phyloP scores from a whole-genome alignment of 2,113 vertebrate genomes.

The Chaetodon auriga region DNA sequence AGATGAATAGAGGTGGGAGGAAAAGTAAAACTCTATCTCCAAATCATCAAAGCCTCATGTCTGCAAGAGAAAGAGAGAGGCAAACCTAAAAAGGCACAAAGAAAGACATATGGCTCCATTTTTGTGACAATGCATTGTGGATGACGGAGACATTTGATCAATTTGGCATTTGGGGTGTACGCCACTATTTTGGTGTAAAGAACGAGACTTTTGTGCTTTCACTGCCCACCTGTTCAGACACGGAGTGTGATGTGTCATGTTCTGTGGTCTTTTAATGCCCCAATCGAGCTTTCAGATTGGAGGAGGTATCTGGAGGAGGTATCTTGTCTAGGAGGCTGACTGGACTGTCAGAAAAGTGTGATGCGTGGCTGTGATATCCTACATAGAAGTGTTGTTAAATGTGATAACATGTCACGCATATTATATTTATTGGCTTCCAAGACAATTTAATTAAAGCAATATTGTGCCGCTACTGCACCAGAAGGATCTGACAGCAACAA shows the following conservation, averaged over 20 bases:
- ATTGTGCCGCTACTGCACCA: constrained; percentile 4
- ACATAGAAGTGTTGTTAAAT: background rate
- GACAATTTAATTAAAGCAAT: constrained; percentile 19
- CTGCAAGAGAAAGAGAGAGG: constrained; percentile 14
- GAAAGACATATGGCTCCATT: constrained; percentile 20
- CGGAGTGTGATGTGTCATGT: background rate
- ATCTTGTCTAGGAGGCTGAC: background rate
- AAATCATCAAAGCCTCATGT: constrained; percentile 42
- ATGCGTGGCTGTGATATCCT: background rate
- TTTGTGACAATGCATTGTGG: constrained; percentile 12
- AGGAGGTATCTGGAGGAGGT: background rate
- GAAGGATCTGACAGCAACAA: constrained; percentile 16
- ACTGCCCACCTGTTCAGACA: constrained; percentile 1
- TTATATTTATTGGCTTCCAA: constrained; percentile 22
- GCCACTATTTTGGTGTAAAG: constrained; percentile 2
- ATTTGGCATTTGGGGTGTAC: constrained; percentile 20
- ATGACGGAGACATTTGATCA: constrained; percentile 5
- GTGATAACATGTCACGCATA: constrained; percentile 1
- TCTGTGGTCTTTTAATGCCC: background rate
- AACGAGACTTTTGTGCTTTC: constrained; percentile 23
- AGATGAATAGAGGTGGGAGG: constrained; percentile 33
- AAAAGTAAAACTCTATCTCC: constrained; percentile 47
- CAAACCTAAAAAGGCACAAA: constrained; percentile 27
- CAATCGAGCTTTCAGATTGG: background rate
- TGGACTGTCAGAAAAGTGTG: background rate